Evolutionary conservation across 2,888 invertebrate genomes (phyloP), one percentile per base, ranked within the genome.

Genomic region (Cataglyphis altisquamis): DNA sequence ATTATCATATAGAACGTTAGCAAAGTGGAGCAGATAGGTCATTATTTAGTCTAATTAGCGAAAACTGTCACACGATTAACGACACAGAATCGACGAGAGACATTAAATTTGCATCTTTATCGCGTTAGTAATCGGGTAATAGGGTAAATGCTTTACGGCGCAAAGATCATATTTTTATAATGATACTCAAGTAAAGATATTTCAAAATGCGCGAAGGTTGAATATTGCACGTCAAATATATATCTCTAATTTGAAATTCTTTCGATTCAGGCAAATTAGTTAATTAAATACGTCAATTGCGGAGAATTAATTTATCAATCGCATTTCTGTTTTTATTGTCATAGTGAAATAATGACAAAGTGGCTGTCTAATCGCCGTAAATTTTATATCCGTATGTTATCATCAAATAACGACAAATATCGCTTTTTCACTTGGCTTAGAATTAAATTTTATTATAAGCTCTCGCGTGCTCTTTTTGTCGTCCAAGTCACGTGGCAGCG

Each of bases 381-480:
- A 41, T 77, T 15, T n/a, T 52, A 41, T 29, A 55, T 55, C 21
- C 21, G 12, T 41, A 1, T 21, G 63, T 41, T 41, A 57, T 67
- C 41, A 21, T 75, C 36, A 39, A 48, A 41, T 57, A 25, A 25
- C 25, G 77, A 77, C 21, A 67, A 57, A 77, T 57, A 55, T n/a
- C 41, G 3, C 77, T 57, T 67, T 29, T 77, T 57, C 41, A 67
- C n/a, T 55, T 55, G 67, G 8, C 6, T 39, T 15, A 25, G 8
- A 18, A 66, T 77, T 57, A 57, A 41, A 77, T 55, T 55, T 41
- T 25, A 52, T 52, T 52, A 52, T n/a, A 8, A 12, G 12, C n/a
- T 9, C 12, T 48, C 5, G 36, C n/a, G 8, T 55, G n/a, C 10
- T 57, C 55, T 8, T 41, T 21, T 77, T 21, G 55, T 77, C n/a